These are phyloP conservation scores for Serilophus lunatus DNA, from an alignment of 2,113 vertebrate genomes.

Conservation along the genomic window DNA sequence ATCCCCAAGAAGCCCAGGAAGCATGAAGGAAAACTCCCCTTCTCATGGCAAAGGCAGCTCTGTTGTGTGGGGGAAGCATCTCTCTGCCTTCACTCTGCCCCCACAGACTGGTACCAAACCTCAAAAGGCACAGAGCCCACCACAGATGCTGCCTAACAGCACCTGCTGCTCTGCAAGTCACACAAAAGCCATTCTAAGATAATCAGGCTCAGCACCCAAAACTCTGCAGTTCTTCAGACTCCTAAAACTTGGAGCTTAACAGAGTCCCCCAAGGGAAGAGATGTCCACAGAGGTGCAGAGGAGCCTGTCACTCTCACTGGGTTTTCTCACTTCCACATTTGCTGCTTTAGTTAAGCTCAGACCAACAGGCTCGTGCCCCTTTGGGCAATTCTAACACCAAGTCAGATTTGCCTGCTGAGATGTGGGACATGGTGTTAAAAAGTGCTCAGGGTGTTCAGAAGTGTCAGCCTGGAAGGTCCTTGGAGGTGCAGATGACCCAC, in stretches of 20 bases:
- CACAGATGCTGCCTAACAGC: not conserved
- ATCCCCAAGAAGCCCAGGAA: too few relatives aligned
- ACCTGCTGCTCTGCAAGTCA: not conserved
- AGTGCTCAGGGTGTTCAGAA: not conserved
- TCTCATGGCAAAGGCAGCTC: not conserved
- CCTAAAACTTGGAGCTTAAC: not conserved
- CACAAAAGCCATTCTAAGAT: not conserved
- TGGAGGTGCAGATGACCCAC: not conserved
- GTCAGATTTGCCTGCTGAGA: not conserved
- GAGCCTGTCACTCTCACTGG: not conserved
- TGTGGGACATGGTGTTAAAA: not conserved
- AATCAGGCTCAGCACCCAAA: not conserved
- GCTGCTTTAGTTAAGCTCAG: not conserved
- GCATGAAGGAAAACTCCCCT: not conserved
- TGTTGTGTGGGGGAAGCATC: not conserved
- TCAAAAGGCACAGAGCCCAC: too few relatives aligned
- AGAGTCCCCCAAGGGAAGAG: not conserved
- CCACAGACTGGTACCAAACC: too few relatives aligned
- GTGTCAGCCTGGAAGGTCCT: not conserved
- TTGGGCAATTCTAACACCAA: not conserved
- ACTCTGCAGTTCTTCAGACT: not conserved
- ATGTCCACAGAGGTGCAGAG: not conserved
- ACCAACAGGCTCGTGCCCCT: not conserved
- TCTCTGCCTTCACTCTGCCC: not conserved
- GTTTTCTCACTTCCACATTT: not conserved